Percentiles rank a stretch among this genome's conserved stretches.
These are phyloP conservation scores for Erethizon dorsatum DNA, from an alignment of 2,797 vertebrate genomes.

Conservation along the genomic window DNA sequence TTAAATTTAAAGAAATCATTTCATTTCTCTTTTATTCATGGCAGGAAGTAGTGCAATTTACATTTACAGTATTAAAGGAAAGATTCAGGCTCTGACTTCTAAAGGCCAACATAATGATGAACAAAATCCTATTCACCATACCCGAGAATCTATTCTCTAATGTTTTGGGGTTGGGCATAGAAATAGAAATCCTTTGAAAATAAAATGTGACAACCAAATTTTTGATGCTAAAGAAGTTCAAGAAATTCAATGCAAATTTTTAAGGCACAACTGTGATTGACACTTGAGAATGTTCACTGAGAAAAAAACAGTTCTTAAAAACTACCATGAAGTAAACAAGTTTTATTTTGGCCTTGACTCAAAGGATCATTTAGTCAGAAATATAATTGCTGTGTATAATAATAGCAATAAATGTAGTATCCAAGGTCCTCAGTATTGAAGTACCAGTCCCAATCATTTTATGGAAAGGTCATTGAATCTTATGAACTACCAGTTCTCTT, in stretches of 20 bases:
- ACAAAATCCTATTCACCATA: slow-evolving; percentile 61
- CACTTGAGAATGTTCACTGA: slow-evolving; percentile 11
- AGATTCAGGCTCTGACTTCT: slow-evolving; percentile 68
- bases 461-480: neutral
- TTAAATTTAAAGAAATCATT: slow-evolving; percentile 62
- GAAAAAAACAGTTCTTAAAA: slow-evolving; percentile 58
- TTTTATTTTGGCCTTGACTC: slow-evolving; percentile 27
- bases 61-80: slow-evolving; percentile 70
- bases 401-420: slow-evolving; percentile 19
- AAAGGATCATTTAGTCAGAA: slow-evolving; percentile 32
- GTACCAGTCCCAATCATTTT: neutral
- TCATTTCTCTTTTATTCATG: slow-evolving; percentile 41
- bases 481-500: neutral
- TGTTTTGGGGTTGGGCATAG: neutral
- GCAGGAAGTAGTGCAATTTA: slow-evolving; percentile 70
- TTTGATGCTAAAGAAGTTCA: slow-evolving; percentile 42
- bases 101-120: slow-evolving; percentile 70
- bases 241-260: slow-evolving; percentile 44
- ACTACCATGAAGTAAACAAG: neutral
- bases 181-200: slow-evolving; percentile 68
- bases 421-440: neutral
- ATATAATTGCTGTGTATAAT: neutral
- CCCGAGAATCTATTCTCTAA: slow-evolving; percentile 43
- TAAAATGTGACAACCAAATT: slow-evolving; percentile 54
- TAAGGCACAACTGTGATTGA: neutral